Evolutionary conservation across 2,113 vertebrate species (phyloP).

Genomic region (Uropsilus gracilis): DNA sequence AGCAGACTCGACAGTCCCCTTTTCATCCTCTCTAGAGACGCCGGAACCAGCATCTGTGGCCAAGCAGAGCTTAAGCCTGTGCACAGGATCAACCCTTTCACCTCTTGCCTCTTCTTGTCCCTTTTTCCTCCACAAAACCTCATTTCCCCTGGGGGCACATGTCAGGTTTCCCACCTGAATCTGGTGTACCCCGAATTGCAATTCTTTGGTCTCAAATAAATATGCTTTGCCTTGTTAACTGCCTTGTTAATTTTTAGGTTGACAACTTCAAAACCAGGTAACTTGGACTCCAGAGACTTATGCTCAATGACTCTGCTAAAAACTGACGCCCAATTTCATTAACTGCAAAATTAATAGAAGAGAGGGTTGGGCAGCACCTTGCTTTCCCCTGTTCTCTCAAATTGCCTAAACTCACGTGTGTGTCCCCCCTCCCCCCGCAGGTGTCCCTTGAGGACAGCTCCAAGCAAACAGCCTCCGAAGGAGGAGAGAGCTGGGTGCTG

Average conservation of each 20-base stretch:
- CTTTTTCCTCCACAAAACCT: not conserved
- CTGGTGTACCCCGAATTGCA: not conserved
- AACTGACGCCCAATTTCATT: not conserved
- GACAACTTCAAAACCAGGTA: not conserved
- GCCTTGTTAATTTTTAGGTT: not conserved
- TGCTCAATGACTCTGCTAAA: not conserved
- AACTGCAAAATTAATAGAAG: not conserved
- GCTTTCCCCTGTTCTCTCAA: not conserved
- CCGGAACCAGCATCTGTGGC: not conserved
- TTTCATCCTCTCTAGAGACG: too few relatives aligned
- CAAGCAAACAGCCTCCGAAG: not conserved
- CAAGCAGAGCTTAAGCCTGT: not conserved
- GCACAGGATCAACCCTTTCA: not conserved
- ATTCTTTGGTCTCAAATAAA: not conserved
- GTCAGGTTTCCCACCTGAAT: not conserved
- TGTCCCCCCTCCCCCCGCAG: not conserved
- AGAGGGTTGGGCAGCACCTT: not conserved
- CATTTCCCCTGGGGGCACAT: not conserved
- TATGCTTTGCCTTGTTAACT: not conserved
- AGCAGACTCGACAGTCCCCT: not conserved
- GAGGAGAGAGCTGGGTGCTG: not conserved
- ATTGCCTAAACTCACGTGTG: not conserved
- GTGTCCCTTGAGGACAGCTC: not conserved
- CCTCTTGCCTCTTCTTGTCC: not conserved
- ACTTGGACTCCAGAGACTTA: not conserved